These are phyloP conservation scores for Calephelis perditalis DNA, from an alignment of 2,888 invertebrate species.

Conservation along the genomic window DNA sequence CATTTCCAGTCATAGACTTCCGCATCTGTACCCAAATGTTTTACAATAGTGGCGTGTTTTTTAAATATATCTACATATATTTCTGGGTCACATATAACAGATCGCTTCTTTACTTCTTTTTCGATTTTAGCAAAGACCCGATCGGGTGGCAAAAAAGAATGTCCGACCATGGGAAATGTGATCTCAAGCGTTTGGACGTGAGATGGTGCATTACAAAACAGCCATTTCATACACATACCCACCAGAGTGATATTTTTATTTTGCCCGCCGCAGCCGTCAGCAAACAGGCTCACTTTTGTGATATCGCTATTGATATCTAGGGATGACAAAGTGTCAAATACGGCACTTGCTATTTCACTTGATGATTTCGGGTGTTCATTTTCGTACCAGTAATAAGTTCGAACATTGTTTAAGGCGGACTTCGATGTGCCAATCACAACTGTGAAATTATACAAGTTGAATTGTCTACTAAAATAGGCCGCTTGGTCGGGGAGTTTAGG, in stretches of 20 bases:
- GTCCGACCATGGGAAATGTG: constrained; percentile 18
- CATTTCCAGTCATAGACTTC: not conserved
- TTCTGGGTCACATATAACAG: constrained; percentile 4
- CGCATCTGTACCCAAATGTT: too few species aligned
- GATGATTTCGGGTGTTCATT: constrained; percentile 22
- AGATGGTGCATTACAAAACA: constrained; percentile 22
- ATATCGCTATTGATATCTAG: constrained; percentile 17
- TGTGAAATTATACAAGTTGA: constrained; percentile 18
- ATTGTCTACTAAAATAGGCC: constrained; percentile 14
- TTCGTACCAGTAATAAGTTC: constrained; percentile 19
- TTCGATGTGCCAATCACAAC: constrained; percentile 20
- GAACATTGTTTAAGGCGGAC: constrained; percentile 17
- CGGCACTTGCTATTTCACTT: constrained; percentile 24
- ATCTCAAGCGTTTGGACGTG: constrained; percentile 22
- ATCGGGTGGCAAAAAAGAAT: constrained; percentile 15
- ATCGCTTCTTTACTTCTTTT: constrained; percentile 11
- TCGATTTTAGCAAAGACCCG: constrained; percentile 17
- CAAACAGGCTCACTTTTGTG: constrained; percentile 19
- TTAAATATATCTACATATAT: too few species aligned
- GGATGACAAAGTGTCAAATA: constrained; percentile 18
- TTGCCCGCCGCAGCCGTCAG: not conserved
- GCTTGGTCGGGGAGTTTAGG: constrained; percentile 22
- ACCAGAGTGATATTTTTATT: constrained; percentile 26
- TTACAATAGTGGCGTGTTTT: too few species aligned
- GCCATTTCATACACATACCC: constrained; percentile 22